Percentiles rank a stretch among this genome's conserved stretches.
These are phyloP conservation scores for Alethe diademata DNA, from an alignment of 2,113 vertebrate genomes.

Conservation along the genomic window DNA sequence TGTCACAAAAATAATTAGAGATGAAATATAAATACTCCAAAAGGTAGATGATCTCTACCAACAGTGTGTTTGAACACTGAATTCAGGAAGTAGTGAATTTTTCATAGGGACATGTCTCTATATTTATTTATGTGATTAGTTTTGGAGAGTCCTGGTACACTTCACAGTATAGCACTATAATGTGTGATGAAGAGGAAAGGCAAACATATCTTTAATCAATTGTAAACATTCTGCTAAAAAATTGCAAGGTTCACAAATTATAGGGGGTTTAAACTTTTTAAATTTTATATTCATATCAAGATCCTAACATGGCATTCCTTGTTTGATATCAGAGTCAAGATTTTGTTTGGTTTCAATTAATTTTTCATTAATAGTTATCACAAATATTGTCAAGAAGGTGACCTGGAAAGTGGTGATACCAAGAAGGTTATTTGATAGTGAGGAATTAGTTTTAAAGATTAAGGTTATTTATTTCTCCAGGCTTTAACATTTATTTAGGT, in stretches of 20 bases:
- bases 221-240: not conserved
- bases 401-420: not conserved
- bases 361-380: not conserved
- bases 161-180: not conserved
- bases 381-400: not conserved
- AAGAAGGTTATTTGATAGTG: not conserved
- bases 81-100: not conserved
- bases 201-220: not conserved
- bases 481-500: not conserved
- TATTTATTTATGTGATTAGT: not conserved
- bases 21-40: not conserved
- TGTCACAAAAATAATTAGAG: not conserved
- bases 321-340: not conserved
- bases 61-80: not conserved
- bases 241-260: not conserved
- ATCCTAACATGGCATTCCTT: not conserved
- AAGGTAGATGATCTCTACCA: not conserved
- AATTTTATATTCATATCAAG: not conserved
- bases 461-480: not conserved
- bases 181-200: not conserved
- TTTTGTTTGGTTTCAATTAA: not conserved
- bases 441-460: not conserved
- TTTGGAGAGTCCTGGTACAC: not conserved
- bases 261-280: not conserved
- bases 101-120: not conserved